Evolutionary conservation across 2,797 vertebrate species (phyloP), one percentile per base, ranked within the genome.

Genomic region (Eleutherodactylus coqui): DNA sequence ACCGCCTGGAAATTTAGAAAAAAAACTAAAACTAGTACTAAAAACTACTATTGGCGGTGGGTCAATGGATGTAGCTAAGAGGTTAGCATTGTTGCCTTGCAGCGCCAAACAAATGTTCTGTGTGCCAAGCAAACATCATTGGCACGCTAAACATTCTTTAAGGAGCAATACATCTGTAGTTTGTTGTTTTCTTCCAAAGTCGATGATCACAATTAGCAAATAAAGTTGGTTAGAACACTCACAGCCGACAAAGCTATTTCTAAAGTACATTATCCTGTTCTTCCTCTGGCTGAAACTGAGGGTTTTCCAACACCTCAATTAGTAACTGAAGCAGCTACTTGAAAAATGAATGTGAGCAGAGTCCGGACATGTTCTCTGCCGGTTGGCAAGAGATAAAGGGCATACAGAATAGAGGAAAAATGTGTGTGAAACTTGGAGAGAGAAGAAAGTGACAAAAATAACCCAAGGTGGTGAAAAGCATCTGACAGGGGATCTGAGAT

Each of bases 391-490:
- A 34, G 83, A 77, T 84, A 53, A 77, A 84, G 73, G 75, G 51
- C 29, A 78, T 49, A 4, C 19, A 84, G 34, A 78, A 84, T 7
- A 76, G 82, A 43, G 38, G 36, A 51, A 49, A 73, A 82, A 49
- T 82, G 64, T 82, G 62, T 55, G 67, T 58, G 64, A 83, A 38
- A 83, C 70, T 62, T 67, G 73, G 79, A 49, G 58, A 34, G 58
- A 86, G 85, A 76, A 62, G 36, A 75, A 86, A 82, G 79, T 36
- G 75, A 72, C 32, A 70, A 45, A 53, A 77, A 85, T 69, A 78
- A 32, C 32, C 47, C 17, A 70, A 53, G 62, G 47, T 69, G 75
- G 47, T 85, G 47, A 85, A 55, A 79, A 43, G 83, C 16, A 32
- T 64, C 60, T 27, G 32, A 62, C 58, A 64, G 55, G n/a, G 75